phyloP scores from a whole-genome alignment of 2,113 vertebrate species.

The Nibea albiflora region DNA sequence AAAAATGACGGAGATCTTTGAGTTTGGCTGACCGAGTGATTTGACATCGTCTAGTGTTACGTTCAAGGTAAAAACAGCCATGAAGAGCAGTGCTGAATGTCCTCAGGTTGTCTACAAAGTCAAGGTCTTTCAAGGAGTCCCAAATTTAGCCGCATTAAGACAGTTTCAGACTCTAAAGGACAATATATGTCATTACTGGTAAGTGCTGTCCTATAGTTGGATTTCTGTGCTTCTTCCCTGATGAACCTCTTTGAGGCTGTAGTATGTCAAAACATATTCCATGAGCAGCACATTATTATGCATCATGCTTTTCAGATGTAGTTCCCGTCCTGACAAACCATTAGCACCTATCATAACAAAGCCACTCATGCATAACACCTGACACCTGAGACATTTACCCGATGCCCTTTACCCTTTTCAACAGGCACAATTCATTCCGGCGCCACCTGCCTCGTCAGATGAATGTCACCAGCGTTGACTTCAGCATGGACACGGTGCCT shows the following conservation, averaged over 20 bases:
- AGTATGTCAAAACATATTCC: slow-evolving; percentile 16
- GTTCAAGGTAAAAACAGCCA: not conserved
- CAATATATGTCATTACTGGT: not conserved
- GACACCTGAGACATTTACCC: slow-evolving; percentile 48
- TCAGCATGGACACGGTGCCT: slow-evolving; percentile 90
- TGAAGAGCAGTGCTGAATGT: not conserved
- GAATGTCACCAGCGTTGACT: slow-evolving; percentile 96
- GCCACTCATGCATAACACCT: slow-evolving; percentile 13
- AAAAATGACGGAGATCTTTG: not conserved
- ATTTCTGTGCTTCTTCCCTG: not conserved
- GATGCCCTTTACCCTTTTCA: slow-evolving; percentile 55
- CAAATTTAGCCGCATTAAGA: not conserved
- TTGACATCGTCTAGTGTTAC: not conserved
- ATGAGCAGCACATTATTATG: slow-evolving; percentile 11
- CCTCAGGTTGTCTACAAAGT: not conserved
- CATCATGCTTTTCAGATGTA: slow-evolving; percentile 4
- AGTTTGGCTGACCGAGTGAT: not conserved
- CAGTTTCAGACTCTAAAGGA: not conserved
- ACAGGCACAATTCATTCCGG: slow-evolving; percentile 97
- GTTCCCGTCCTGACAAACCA: slow-evolving; percentile 27
- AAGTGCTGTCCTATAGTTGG: not conserved
- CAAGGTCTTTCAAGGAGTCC: not conserved
- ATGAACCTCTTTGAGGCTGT: not conserved
- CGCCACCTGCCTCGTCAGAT: slow-evolving; percentile 96
- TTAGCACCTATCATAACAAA: slow-evolving; percentile 47